phyloP scores from a whole-genome alignment of 2,113 vertebrate genomes.

The Pogona vitticeps region DNA sequence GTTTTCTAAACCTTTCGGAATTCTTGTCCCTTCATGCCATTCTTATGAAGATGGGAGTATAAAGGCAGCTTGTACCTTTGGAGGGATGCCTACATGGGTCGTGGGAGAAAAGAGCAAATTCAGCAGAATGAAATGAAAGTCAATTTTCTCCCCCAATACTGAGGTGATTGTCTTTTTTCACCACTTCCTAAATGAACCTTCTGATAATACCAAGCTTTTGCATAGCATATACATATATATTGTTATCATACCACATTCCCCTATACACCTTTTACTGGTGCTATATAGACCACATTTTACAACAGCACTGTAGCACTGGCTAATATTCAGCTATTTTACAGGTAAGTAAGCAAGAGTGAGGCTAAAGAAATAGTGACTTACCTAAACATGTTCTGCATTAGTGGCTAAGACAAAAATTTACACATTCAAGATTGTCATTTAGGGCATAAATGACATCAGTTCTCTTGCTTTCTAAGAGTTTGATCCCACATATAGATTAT shows the following conservation, averaged over 20 bases:
- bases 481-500: neutral
- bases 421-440: neutral
- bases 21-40: neutral
- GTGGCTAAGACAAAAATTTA: neutral
- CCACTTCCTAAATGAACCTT: neutral
- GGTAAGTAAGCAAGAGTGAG: neutral
- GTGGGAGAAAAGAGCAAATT: neutral
- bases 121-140: neutral
- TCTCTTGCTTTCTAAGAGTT: neutral
- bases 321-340: neutral
- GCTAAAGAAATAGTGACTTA: neutral
- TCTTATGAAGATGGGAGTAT: neutral
- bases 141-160: neutral
- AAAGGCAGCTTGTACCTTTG: neutral
- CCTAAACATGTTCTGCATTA: neutral
- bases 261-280: neutral
- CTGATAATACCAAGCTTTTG: neutral
- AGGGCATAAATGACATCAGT: neutral
- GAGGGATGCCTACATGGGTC: neutral
- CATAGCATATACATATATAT: neutral
- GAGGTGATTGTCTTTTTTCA: neutral
- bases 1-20: neutral
- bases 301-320: neutral
- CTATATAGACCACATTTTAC: neutral
- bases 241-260: neutral